phyloP scores from a whole-genome alignment of 2,113 vertebrate genomes.

The Alethe diademata region DNA sequence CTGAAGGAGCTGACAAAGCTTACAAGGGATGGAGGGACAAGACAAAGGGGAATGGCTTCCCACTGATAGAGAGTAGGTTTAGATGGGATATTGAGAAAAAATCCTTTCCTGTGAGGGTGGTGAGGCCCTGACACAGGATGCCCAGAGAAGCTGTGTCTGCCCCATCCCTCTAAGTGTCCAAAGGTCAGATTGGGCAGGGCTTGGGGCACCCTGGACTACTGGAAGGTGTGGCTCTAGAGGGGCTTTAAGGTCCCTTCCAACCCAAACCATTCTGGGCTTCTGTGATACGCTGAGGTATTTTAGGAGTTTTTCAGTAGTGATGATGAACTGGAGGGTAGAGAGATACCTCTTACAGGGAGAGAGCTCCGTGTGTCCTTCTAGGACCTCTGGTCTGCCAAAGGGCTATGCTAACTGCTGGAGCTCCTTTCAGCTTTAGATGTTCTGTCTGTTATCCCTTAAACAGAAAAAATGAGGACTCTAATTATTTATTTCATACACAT shows the following conservation, averaged over 20 bases:
- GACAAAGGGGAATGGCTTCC: not conserved
- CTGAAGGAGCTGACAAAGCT: accelerated
- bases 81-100: not conserved
- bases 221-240: not conserved
- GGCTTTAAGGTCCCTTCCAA: not conserved
- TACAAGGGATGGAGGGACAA: too few relatives aligned
- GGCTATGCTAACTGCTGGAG: not conserved
- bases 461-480: not conserved
- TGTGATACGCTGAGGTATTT: not conserved
- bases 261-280: not conserved
- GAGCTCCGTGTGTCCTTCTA: not conserved
- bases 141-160: not conserved
- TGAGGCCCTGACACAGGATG: not conserved
- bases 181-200: accelerated
- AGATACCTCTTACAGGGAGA: not conserved
- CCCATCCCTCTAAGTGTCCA: not conserved
- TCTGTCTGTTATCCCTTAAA: not conserved
- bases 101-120: accelerated
- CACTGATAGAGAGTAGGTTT: accelerated
- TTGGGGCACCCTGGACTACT: accelerated
- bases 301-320: not conserved
- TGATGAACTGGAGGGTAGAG: not conserved
- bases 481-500: not conserved
- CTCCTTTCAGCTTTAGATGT: not conserved
- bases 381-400: not conserved